Evolutionary conservation across 2,797 vertebrate species (phyloP).

Genomic region (Micrastur ruficollis): DNA sequence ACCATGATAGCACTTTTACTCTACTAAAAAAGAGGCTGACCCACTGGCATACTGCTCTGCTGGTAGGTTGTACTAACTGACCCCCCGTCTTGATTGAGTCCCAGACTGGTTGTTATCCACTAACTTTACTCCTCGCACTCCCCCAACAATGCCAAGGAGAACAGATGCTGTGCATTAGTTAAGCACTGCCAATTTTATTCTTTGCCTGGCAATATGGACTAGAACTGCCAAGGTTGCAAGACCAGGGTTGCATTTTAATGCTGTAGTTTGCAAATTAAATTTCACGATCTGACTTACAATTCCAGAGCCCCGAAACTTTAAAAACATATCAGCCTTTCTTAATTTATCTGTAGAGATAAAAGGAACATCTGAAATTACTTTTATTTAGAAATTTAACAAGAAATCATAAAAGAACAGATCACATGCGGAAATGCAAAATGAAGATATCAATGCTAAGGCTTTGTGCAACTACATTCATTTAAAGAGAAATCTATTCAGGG

Average conservation of each 20-base stretch:
- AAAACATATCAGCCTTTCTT: not conserved
- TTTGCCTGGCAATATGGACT: not conserved
- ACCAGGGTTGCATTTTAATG: slow-evolving; percentile 2
- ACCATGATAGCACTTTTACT: not conserved
- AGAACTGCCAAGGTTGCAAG: slow-evolving; percentile 10
- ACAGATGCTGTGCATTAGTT: not conserved
- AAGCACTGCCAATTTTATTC: slow-evolving; percentile 17
- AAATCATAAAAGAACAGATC: slow-evolving; percentile 64
- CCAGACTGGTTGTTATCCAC: not conserved
- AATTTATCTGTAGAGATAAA: slow-evolving; percentile 22
- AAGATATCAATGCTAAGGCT: slow-evolving; percentile 70
- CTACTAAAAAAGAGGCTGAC: not conserved
- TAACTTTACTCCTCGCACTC: not conserved
- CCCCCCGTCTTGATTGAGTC: not conserved
- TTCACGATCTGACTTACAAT: slow-evolving; percentile 19
- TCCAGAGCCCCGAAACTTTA: slow-evolving; percentile 30
- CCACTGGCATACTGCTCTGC: not conserved
- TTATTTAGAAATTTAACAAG: slow-evolving; percentile 69
- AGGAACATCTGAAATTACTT: slow-evolving; percentile 23
- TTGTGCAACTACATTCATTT: slow-evolving; percentile 73
- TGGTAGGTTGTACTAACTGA: not conserved
- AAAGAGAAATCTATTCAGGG: slow-evolving; percentile 76
- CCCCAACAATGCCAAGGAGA: not conserved
- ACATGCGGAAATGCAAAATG: slow-evolving; percentile 69
- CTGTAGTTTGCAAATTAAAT: slow-evolving; percentile 10